Percentiles rank a stretch among this genome's conserved stretches.
These are phyloP conservation scores for Tribolium madens DNA, from an alignment of 1,140 invertebrate genomes.

Conservation along the genomic window DNA sequence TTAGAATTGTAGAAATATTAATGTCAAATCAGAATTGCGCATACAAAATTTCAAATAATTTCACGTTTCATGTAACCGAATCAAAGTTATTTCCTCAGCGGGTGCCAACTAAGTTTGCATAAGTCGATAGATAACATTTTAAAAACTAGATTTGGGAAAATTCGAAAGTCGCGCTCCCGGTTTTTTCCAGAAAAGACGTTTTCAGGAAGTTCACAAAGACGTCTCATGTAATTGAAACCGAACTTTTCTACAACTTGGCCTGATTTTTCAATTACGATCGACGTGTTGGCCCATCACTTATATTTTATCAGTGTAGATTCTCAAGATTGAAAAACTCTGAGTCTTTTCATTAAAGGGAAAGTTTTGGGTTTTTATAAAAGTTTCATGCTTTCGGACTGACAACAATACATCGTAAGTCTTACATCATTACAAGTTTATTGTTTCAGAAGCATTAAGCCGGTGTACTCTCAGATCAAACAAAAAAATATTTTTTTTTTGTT, in stretches of 20 bases:
- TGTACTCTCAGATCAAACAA: not conserved
- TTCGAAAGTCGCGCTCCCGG: not conserved
- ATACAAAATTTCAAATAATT: slow-evolving; percentile 40
- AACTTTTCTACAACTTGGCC: not conserved
- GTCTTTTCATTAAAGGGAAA: not conserved
- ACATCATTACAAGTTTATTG: too few species aligned
- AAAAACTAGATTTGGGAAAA: not conserved
- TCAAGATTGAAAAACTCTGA: not conserved
- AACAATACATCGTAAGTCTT: not conserved
- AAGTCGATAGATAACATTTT: not conserved
- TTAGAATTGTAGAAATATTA: slow-evolving; percentile 44
- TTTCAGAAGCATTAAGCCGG: not conserved
- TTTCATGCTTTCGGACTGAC: not conserved
- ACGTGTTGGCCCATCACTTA: not conserved
- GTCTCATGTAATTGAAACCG: not conserved
- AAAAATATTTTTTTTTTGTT: slow-evolving; percentile 16
- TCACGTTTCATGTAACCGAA: slow-evolving; percentile 19
- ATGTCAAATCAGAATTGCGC: slow-evolving; percentile 34
- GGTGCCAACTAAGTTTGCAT: not conserved
- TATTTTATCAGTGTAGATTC: not conserved
- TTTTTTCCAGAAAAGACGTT: not conserved
- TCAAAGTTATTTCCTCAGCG: not conserved
- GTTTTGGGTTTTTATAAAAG: not conserved
- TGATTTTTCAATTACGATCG: not conserved
- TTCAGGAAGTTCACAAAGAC: slow-evolving; percentile 1